phyloP scores from a whole-genome alignment of 2,797 vertebrate genomes.

The Neopelma chrysocephalum region DNA sequence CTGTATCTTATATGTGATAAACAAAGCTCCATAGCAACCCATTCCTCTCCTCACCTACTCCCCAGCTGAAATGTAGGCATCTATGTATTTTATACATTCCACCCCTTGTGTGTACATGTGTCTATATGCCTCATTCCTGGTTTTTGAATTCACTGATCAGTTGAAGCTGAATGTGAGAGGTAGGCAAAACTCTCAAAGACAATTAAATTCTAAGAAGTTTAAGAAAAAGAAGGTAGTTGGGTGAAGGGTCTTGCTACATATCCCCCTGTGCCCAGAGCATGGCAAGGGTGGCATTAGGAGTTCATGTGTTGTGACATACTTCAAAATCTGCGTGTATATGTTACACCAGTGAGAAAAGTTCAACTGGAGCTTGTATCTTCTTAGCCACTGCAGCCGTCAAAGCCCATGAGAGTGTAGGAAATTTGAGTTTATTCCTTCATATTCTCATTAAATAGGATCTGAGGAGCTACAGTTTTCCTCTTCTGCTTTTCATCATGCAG shows the following conservation, averaged over 20 bases:
- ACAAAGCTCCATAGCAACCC: background rate
- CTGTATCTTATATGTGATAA: background rate
- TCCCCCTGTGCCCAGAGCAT: background rate
- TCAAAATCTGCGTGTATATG: background rate
- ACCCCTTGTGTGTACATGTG: background rate
- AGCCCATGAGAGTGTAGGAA: background rate
- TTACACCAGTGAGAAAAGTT: background rate
- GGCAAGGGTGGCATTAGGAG: background rate
- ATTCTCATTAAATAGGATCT: background rate
- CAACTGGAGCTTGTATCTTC: background rate
- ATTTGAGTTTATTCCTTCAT: background rate
- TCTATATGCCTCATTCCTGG: rapidly evolving
- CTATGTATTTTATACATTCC: background rate
- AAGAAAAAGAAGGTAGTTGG: background rate
- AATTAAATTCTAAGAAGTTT: background rate
- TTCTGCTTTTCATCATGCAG: background rate
- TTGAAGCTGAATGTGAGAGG: background rate
- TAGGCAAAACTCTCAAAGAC: background rate
- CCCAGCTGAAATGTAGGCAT: background rate
- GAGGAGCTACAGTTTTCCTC: background rate
- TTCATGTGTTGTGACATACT: background rate
- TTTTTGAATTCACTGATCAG: background rate
- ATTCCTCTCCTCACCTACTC: background rate
- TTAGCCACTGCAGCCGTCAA: background rate
- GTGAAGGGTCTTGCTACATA: rapidly evolving